Evolutionary conservation across 2,113 vertebrate species (phyloP).

Genomic region (Amphilophus citrinellus): DNA sequence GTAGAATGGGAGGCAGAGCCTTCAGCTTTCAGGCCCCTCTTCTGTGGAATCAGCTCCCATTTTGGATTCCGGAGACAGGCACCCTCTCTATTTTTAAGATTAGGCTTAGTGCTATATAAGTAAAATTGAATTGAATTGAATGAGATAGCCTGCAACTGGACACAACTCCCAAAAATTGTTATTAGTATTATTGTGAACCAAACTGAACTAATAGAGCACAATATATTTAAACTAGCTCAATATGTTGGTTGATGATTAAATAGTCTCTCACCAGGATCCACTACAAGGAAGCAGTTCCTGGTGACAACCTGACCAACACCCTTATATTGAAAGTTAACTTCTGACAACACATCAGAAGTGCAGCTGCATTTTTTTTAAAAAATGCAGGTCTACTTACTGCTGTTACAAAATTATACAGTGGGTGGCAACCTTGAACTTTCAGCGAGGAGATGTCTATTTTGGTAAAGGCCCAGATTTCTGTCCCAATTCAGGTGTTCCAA

Average conservation of each 20-base stretch:
- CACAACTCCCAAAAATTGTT: background rate
- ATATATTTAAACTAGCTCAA: background rate
- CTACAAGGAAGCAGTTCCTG: background rate
- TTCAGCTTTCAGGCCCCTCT: too few relatives aligned
- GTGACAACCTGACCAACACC: background rate
- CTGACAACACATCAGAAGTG: background rate
- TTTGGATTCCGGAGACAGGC: too few relatives aligned
- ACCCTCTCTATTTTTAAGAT: too few relatives aligned
- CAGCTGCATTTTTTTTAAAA: background rate
- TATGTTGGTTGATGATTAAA: slow-evolving; percentile 14
- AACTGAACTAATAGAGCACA: background rate
- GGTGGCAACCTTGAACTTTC: background rate
- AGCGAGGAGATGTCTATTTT: background rate
- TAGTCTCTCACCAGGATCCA: background rate
- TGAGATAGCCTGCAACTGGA: background rate
- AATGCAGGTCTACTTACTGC: background rate
- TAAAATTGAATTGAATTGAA: too few relatives aligned
- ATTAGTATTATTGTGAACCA: background rate
- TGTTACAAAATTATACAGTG: background rate
- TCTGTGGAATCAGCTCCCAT: too few relatives aligned
- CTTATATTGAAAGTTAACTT: background rate
- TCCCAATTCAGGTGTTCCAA: slow-evolving; percentile 16
- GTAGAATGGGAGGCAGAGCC: too few relatives aligned
- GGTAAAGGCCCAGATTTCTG: slow-evolving; percentile 34
- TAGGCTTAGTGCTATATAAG: too few relatives aligned